Evolutionary conservation across 2,888 invertebrate species (phyloP).

Genomic region (Caenorhabditis virilis): DNA sequence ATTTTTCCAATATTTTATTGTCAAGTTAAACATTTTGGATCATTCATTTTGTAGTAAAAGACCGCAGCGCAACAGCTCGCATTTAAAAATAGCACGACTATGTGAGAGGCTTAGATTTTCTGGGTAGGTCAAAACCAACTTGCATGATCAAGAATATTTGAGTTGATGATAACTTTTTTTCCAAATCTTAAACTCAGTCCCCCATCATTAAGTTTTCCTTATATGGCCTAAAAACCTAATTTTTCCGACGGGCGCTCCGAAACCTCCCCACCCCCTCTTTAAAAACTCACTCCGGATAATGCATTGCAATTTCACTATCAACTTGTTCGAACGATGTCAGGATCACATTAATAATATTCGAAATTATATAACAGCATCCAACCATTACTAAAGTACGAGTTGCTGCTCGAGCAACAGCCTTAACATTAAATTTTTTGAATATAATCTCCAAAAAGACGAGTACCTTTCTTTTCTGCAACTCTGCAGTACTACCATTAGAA

Average conservation of each 20-base stretch:
- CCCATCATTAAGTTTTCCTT: too few species aligned
- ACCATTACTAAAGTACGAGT: constrained; percentile 65
- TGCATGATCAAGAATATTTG: too few species aligned
- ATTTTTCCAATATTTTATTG: too few species aligned
- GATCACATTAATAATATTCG: constrained; percentile 63
- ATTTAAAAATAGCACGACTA: too few species aligned
- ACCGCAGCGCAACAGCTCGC: too few species aligned
- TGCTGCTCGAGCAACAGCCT: constrained; percentile 63
- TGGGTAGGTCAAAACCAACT: too few species aligned
- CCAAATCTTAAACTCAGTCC: too few species aligned
- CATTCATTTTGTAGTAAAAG: too few species aligned
- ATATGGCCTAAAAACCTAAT: neutral
- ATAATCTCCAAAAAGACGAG: constrained; percentile 34
- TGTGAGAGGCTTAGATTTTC: too few species aligned
- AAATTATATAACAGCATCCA: constrained; percentile 62
- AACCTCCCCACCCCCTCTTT: neutral
- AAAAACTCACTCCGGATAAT: constrained; percentile 34
- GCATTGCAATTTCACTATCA: constrained; percentile 44
- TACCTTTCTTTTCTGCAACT: constrained; percentile 33
- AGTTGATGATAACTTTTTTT: too few species aligned
- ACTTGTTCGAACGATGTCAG: constrained; percentile 63
- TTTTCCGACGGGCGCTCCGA: neutral
- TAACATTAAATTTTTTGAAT: too few species aligned
- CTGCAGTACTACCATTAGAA: constrained; percentile 18
- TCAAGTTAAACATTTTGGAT: too few species aligned